A percentile compares a stretch with the other conserved stretches of the same genome.
Conservation (phyloP, 2,113 vertebrate genomes). For the Pogona vitticeps region DNA sequence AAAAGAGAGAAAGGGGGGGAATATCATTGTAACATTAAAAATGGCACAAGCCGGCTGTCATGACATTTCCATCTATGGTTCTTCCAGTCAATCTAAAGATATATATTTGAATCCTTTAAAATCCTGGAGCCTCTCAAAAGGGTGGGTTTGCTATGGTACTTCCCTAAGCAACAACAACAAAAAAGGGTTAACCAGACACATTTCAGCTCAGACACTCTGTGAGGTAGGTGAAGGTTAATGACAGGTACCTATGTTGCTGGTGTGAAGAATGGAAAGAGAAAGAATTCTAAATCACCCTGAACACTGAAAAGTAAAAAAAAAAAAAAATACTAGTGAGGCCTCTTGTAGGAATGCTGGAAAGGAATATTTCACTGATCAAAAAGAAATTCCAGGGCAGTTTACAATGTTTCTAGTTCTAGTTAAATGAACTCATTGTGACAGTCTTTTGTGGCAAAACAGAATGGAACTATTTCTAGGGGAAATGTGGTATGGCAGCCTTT, state of each 20-base stretch:
- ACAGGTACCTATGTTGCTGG: too few relatives aligned
- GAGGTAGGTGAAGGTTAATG: neutral
- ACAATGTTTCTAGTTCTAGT: neutral
- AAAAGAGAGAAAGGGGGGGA: too few relatives aligned
- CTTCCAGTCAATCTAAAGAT: too few relatives aligned
- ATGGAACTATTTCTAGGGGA: slow-evolving; percentile 35
- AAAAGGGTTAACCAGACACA: too few relatives aligned
- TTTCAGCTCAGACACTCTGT: neutral
- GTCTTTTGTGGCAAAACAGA: slow-evolving; percentile 15
- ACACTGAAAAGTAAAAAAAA: neutral
- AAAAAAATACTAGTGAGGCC: neutral
- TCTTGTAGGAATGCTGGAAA: neutral
- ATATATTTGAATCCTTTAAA: too few relatives aligned
- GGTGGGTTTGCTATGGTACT: too few relatives aligned
- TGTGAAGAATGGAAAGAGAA: neutral
- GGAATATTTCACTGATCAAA: neutral
- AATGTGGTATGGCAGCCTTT: slow-evolving; percentile 47
- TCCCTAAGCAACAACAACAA: too few relatives aligned
- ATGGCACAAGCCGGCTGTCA: too few relatives aligned
- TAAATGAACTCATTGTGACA: neutral
- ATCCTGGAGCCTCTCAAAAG: too few relatives aligned
- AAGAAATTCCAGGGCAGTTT: neutral
- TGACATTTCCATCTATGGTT: too few relatives aligned
- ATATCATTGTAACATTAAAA: too few relatives aligned
- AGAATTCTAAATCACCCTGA: neutral